These are phyloP conservation scores for Dunckerocampus dactyliophorus DNA, from an alignment of 2,113 vertebrate species.

Conservation along the genomic window DNA sequence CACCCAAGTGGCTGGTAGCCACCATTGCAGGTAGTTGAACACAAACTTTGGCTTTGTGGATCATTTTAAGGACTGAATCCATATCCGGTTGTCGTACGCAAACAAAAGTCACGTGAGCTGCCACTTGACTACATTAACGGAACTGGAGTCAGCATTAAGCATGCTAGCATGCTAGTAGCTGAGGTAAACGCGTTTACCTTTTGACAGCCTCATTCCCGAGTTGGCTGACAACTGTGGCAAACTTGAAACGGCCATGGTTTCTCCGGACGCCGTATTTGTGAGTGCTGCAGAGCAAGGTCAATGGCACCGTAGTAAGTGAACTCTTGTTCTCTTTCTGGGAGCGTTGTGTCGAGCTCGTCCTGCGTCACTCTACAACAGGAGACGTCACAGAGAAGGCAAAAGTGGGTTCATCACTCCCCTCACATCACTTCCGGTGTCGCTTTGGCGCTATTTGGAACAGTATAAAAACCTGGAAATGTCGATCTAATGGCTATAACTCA, in stretches of 20 bases:
- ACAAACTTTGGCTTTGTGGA: background rate
- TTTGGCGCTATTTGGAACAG: background rate
- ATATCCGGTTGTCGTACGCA: background rate
- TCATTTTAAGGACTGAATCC: background rate
- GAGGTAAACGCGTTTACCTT: conserved; percentile 52
- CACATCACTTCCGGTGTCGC: background rate
- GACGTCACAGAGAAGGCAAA: conserved; percentile 11
- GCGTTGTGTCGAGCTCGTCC: background rate
- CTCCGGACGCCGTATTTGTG: conserved; percentile 1
- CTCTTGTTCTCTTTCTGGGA: conserved; percentile 1
- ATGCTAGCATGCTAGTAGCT: conserved; percentile 13
- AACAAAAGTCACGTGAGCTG: background rate
- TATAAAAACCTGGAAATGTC: no score
- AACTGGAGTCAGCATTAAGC: no score
- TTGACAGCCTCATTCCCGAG: conserved; percentile 56
- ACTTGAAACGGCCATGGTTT: conserved; percentile 30
- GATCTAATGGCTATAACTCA: no score
- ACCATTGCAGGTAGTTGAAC: background rate
- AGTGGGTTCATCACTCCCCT: rapidly evolving
- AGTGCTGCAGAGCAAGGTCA: conserved; percentile 53
- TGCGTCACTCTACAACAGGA: conserved; percentile 28
- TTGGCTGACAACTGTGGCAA: conserved; percentile 20
- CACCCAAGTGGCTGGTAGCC: background rate
- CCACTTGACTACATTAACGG: background rate
- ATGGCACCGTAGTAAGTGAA: conserved; percentile 11